A percentile compares a stretch with the other conserved stretches of the same genome.
These are phyloP conservation scores for Gnathonemus longibarbis DNA, from an alignment of 2,113 vertebrate species.

Conservation along the genomic window DNA sequence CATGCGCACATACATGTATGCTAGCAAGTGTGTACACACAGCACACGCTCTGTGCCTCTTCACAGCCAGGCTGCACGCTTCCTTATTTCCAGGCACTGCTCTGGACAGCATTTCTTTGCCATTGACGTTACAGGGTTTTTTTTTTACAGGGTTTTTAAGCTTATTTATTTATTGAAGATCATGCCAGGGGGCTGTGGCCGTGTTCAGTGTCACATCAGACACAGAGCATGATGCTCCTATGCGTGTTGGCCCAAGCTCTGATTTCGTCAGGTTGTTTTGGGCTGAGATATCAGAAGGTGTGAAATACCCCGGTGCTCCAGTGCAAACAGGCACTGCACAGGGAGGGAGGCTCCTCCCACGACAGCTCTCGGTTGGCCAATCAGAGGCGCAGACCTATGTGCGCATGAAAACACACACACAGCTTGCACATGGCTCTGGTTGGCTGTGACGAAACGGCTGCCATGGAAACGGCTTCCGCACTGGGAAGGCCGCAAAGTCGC, in stretches of 20 bases:
- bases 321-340: conserved; percentile 41
- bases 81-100: neutral
- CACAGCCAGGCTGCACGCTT: neutral
- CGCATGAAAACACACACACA: conserved; percentile 4
- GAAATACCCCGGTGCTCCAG: conserved; percentile 52
- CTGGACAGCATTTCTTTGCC: neutral
- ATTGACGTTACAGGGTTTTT: neutral
- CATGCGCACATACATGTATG: neutral
- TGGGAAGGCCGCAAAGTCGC: neutral
- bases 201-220: neutral
- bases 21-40: neutral
- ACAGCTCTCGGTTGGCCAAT: neutral
- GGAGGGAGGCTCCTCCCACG: conserved; percentile 26
- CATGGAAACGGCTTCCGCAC: neutral
- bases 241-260: neutral
- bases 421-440: neutral
- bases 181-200: neutral
- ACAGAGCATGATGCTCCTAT: neutral
- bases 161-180: neutral
- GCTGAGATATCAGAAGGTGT: conserved; percentile 43
- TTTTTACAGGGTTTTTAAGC: neutral
- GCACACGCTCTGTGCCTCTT: neutral
- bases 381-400: neutral
- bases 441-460: conserved; percentile 1
- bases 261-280: conserved; percentile 40